These are phyloP conservation scores for Pecten maximus DNA, from an alignment of 2,888 invertebrate genomes.

Conservation along the genomic window DNA sequence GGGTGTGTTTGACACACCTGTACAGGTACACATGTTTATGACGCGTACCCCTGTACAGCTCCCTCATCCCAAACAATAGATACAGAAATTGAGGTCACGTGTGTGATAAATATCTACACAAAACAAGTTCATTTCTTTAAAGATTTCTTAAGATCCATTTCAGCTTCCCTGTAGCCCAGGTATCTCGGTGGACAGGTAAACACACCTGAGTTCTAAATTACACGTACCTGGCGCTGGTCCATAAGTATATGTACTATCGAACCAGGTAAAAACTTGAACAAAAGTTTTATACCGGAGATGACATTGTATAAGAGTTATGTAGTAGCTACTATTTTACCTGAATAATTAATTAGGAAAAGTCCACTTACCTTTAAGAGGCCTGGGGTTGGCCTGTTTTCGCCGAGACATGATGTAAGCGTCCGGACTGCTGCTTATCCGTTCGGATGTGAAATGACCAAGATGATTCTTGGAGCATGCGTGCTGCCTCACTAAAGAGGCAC, in stretches of 20 bases:
- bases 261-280: conserved; percentile 25
- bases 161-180: conserved; percentile 17
- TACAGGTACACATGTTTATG: not conserved
- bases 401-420: conserved; percentile 55
- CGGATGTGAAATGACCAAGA: conserved; percentile 51
- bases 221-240: conserved; percentile 5
- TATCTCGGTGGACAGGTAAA: not conserved
- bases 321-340: not conserved
- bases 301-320: not conserved
- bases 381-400: conserved; percentile 54
- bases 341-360: conserved; percentile 24
- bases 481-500: conserved; percentile 46
- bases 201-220: not conserved
- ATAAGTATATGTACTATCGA: not conserved
- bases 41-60: not conserved
- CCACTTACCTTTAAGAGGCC: conserved; percentile 54
- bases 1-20: not conserved
- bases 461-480: conserved; percentile 53
- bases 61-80: not conserved
- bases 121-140: not conserved
- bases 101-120: not conserved
- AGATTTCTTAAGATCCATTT: not conserved
- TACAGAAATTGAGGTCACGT: not conserved
- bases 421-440: conserved; percentile 40
- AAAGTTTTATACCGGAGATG: not conserved